phyloP scores from a whole-genome alignment of 2,888 invertebrate genomes.

The Dynastes hyllus region DNA sequence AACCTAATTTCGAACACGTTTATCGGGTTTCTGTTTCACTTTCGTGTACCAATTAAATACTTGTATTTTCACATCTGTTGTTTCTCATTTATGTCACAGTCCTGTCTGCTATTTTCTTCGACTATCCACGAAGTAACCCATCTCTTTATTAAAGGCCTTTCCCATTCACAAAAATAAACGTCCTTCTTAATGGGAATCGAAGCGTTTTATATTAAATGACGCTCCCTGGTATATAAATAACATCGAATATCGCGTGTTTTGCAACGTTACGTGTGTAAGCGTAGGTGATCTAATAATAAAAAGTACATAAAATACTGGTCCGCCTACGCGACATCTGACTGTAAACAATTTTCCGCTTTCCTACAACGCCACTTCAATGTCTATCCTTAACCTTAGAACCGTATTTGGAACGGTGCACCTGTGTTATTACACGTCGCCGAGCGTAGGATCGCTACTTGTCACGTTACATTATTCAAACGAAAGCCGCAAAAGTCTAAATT shows the following conservation, averaged over 20 bases:
- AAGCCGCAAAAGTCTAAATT: conserved; percentile 50
- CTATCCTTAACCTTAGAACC: conserved; percentile 59
- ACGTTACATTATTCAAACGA: conserved; percentile 47
- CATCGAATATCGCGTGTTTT: conserved; percentile 24
- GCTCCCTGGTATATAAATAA: conserved; percentile 27
- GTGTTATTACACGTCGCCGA: conserved; percentile 51
- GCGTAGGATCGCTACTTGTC: conserved; percentile 50
- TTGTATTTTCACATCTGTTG: too few species aligned
- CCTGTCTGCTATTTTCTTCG: too few species aligned
- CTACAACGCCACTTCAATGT: conserved; percentile 55
- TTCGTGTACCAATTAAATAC: too few species aligned
- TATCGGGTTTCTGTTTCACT: too few species aligned
- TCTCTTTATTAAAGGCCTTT: too few species aligned
- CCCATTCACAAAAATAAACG: not conserved
- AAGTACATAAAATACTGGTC: conserved; percentile 58
- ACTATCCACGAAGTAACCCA: too few species aligned
- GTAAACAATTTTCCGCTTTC: conserved; percentile 59
- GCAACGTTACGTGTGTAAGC: conserved; percentile 51
- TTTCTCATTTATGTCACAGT: too few species aligned
- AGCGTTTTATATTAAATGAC: conserved; percentile 5
- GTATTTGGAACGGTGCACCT: conserved; percentile 56
- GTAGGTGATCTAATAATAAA: conserved; percentile 61
- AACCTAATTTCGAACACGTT: too few species aligned
- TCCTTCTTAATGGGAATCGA: not conserved
- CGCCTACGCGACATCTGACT: conserved; percentile 55